phyloP scores from a whole-genome alignment of 2,113 vertebrate species.

The Perca schrenkii region DNA sequence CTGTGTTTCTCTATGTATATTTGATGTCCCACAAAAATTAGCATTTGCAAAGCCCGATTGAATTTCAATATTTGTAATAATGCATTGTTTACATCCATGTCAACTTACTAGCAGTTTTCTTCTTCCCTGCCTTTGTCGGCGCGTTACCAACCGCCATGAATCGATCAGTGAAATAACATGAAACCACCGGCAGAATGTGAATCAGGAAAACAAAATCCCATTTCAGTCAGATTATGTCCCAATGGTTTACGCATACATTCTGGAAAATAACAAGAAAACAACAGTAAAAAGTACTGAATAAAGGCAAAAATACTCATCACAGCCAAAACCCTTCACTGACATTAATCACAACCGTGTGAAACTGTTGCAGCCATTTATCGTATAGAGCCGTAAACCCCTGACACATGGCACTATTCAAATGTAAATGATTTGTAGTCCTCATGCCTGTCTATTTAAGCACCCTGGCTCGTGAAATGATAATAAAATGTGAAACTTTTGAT shows the following conservation, averaged over 20 bases:
- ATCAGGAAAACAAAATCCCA: neutral
- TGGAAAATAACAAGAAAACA: neutral
- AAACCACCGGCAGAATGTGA: neutral
- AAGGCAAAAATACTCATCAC: conserved; percentile 4
- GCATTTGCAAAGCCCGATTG: neutral
- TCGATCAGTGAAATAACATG: neutral
- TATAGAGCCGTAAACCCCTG: conserved; percentile 11
- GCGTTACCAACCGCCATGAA: neutral
- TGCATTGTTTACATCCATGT: neutral
- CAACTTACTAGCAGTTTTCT: neutral
- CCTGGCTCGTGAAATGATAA: conserved; percentile 18
- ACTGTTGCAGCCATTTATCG: neutral
- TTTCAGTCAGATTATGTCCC: neutral
- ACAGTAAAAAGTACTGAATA: neutral
- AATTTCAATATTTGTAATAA: neutral
- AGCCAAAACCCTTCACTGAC: conserved; percentile 15
- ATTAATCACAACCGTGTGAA: neutral
- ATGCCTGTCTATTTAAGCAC: neutral
- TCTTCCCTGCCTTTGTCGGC: no score
- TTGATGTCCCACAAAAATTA: no score
- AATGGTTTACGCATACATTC: neutral
- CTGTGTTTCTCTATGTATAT: no score
- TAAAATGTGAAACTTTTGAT: conserved; percentile 32
- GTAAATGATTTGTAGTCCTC: conserved; percentile 13
- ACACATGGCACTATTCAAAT: conserved; percentile 26